A percentile compares a stretch with the other conserved stretches of the same genome.
phyloP scores from a whole-genome alignment of 2,113 vertebrate species.

The Gallinago media region DNA sequence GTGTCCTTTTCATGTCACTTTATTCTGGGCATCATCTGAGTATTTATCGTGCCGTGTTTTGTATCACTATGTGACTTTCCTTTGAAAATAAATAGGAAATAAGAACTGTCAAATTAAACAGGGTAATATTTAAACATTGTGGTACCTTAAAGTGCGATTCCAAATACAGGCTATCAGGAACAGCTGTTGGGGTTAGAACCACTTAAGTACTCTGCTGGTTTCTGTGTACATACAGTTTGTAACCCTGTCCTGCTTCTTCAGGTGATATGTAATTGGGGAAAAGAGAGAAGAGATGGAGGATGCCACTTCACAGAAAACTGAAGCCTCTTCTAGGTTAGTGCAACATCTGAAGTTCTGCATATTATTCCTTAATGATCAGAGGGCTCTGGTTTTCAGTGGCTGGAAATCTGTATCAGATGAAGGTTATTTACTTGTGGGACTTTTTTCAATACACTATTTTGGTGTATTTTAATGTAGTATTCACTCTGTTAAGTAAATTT shows the following conservation, averaged over 20 bases:
- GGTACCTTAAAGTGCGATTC: not conserved
- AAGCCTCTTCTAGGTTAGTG: not conserved
- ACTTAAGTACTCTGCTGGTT: not conserved
- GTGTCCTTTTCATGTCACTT: not conserved
- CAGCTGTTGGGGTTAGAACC: not conserved
- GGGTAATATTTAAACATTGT: not conserved
- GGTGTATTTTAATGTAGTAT: not conserved
- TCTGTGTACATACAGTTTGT: not conserved
- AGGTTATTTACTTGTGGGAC: not conserved
- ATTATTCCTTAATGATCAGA: fast-evolving
- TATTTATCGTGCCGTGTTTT: not conserved
- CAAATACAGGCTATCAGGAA: not conserved
- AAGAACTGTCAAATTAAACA: not conserved
- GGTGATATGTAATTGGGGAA: not conserved
- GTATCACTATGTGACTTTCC: not conserved
- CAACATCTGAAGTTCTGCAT: not conserved
- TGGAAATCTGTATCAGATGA: not conserved
- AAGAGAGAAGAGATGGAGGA: not conserved
- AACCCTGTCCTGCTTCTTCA: not conserved
- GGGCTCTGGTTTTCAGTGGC: not conserved
- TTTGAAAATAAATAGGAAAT: not conserved
- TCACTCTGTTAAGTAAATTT: not conserved
- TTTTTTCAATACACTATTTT: not conserved
- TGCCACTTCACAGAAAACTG: not conserved
- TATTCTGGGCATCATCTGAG: not conserved